Percentiles rank a stretch among this genome's conserved stretches.
Evolutionary conservation across 2,888 invertebrate species (phyloP).

Genomic region (Melanostoma scalare): DNA sequence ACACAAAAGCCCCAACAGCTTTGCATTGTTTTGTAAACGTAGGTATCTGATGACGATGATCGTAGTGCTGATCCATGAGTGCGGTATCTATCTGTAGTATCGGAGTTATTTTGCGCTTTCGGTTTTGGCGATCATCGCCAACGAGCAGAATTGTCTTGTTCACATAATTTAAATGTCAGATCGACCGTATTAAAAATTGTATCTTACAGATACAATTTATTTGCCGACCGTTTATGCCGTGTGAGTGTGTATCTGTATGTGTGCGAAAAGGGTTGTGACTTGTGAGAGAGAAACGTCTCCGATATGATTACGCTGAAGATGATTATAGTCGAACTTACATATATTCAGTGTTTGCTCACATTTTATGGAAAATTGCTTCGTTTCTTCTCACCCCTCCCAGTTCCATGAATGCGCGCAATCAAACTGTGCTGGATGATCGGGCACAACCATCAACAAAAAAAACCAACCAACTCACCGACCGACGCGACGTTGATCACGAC

Average conservation of each 20-base stretch:
- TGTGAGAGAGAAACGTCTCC: constrained; percentile 51
- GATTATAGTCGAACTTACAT: constrained; percentile 70
- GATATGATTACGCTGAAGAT: constrained; percentile 69
- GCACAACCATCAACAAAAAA: not conserved
- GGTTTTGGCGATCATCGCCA: constrained; percentile 69
- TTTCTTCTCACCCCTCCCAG: not conserved
- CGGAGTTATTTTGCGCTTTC: constrained; percentile 70
- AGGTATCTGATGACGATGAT: constrained; percentile 66
- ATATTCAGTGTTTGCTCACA: constrained; percentile 64
- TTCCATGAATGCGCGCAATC: constrained; percentile 44
- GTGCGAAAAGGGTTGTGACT: constrained; percentile 20
- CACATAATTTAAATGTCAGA: constrained; percentile 82
- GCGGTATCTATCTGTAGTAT: constrained; percentile 72
- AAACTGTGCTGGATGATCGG: constrained; percentile 27
- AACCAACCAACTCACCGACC: constrained; percentile 5
- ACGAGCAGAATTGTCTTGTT: constrained; percentile 77
- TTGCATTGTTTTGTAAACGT: constrained; percentile 70
- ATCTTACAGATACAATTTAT: constrained; percentile 72
- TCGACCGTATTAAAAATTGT: constrained; percentile 81
- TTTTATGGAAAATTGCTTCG: constrained; percentile 66
- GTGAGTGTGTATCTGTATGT: constrained; percentile 10
- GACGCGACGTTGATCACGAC: constrained; percentile 60
- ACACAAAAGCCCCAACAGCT: constrained; percentile 47
- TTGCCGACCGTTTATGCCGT: constrained; percentile 30
- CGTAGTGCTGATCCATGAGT: constrained; percentile 66